A percentile compares a stretch with the other conserved stretches of the same genome.
Conservation (phyloP, 2,113 vertebrate genomes). For the Ictalurus furcatus region DNA sequence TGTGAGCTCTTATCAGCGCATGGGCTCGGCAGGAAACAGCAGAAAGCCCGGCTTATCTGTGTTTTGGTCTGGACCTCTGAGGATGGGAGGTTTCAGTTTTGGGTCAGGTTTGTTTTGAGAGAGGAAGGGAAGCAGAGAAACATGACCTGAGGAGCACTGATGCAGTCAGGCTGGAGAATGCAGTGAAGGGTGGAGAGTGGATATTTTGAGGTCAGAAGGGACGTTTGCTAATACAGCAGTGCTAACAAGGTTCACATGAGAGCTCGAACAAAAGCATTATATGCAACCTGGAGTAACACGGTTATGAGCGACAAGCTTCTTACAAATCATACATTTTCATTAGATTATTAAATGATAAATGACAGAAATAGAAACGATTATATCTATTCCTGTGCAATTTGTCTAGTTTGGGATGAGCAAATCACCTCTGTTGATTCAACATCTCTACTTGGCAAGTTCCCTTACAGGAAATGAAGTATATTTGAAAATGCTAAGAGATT, state of each 20-base stretch:
- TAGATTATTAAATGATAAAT: background rate
- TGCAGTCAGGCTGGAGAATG: slow-evolving; percentile 38
- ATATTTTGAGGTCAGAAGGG: slow-evolving; percentile 2
- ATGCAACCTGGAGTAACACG: background rate
- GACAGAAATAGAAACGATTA: background rate
- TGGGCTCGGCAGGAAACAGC: slow-evolving; percentile 55
- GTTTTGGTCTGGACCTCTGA: slow-evolving; percentile 50
- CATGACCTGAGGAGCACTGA: slow-evolving; percentile 34
- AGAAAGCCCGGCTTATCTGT: slow-evolving; percentile 57
- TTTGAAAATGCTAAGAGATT: slow-evolving; percentile 9
- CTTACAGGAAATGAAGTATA: slow-evolving; percentile 24
- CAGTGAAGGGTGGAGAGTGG: slow-evolving; percentile 15
- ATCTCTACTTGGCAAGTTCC: slow-evolving; percentile 24
- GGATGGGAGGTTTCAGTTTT: slow-evolving; percentile 40
- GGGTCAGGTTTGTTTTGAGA: slow-evolving; percentile 48
- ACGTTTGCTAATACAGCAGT: slow-evolving; percentile 29
- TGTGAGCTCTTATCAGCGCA: slow-evolving; percentile 47
- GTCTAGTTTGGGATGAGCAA: no score
- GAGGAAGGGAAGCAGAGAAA: slow-evolving; percentile 45
- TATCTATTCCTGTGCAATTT: background rate
- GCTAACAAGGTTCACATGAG: background rate
- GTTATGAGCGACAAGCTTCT: background rate
- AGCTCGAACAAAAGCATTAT: background rate
- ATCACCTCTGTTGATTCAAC: background rate
- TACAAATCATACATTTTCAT: background rate